Percentiles rank a stretch among this genome's conserved stretches.
phyloP scores from a whole-genome alignment of 1,140 invertebrate species.

The Spodoptera frugiperda region DNA sequence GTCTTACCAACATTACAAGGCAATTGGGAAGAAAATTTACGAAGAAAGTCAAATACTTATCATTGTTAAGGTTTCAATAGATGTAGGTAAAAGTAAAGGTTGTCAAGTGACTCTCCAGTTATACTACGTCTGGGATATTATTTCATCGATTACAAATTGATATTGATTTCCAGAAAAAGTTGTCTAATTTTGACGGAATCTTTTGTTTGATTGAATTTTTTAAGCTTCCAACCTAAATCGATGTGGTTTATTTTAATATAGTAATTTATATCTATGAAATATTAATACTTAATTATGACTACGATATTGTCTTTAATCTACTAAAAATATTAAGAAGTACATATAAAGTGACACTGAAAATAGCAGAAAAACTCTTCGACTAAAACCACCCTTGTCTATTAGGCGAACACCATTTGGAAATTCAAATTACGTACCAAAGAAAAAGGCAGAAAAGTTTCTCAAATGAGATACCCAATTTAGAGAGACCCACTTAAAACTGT shows the following conservation, averaged over 20 bases:
- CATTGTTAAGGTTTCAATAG: constrained; percentile 23
- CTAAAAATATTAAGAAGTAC: too few species aligned
- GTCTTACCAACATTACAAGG: constrained; percentile 47
- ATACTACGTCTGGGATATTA: constrained; percentile 1
- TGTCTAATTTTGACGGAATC: constrained; percentile 12
- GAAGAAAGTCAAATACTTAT: constrained; percentile 48
- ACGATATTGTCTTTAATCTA: too few species aligned
- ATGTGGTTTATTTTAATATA: not conserved
- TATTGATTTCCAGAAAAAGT: not conserved
- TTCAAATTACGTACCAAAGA: constrained; percentile 34
- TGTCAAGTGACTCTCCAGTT: constrained; percentile 11
- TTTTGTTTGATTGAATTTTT: constrained; percentile 16
- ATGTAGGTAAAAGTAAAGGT: constrained; percentile 27
- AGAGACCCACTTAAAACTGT: constrained; percentile 37
- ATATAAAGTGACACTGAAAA: not conserved
- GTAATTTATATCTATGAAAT: not conserved
- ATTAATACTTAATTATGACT: not conserved
- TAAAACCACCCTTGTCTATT: constrained; percentile 19
- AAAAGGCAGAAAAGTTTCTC: constrained; percentile 32
- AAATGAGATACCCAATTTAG: constrained; percentile 45
- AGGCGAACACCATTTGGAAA: constrained; percentile 18
- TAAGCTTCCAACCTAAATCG: not conserved
- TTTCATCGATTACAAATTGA: constrained; percentile 36
- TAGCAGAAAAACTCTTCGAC: not conserved
- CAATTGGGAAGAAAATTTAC: constrained; percentile 42